Evolutionary conservation across 2,113 vertebrate genomes (phyloP).

Genomic region (Rhynchopsitta pachyrhyncha): DNA sequence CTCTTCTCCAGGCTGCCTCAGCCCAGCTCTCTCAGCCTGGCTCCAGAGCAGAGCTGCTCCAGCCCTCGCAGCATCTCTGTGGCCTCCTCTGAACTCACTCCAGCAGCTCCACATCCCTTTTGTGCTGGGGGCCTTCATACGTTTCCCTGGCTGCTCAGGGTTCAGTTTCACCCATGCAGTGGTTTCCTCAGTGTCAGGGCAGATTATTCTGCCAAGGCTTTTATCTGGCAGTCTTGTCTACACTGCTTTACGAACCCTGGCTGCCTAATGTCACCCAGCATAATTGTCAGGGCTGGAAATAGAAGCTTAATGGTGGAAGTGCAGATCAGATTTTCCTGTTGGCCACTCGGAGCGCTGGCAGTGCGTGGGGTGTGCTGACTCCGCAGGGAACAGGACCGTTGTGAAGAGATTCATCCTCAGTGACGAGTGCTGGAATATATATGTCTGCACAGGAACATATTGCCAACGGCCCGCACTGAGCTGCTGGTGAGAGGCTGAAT

Average conservation of each 20-base stretch:
- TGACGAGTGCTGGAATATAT: not conserved
- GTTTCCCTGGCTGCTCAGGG: not conserved
- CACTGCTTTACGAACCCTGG: not conserved
- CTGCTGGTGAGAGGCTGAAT: not conserved
- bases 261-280: not conserved
- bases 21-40: no score
- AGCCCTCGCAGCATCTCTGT: not conserved
- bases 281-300: conserved; percentile 13
- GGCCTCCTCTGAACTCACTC: not conserved
- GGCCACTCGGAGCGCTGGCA: not conserved
- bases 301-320: conserved; percentile 17
- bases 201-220: not conserved
- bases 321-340: conserved; percentile 12
- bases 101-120: not conserved
- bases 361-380: not conserved
- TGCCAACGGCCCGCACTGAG: not conserved
- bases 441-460: not conserved
- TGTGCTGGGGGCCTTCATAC: not conserved
- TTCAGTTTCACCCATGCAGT: not conserved
- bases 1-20: no score
- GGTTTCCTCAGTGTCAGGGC: not conserved
- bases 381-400: not conserved
- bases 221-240: conserved; percentile 4
- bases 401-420: not conserved
- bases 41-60: not conserved